Percentiles rank a stretch among this genome's conserved stretches.
Conservation (phyloP, 1,140 invertebrate genomes). For the Dryas iulia region DNA sequence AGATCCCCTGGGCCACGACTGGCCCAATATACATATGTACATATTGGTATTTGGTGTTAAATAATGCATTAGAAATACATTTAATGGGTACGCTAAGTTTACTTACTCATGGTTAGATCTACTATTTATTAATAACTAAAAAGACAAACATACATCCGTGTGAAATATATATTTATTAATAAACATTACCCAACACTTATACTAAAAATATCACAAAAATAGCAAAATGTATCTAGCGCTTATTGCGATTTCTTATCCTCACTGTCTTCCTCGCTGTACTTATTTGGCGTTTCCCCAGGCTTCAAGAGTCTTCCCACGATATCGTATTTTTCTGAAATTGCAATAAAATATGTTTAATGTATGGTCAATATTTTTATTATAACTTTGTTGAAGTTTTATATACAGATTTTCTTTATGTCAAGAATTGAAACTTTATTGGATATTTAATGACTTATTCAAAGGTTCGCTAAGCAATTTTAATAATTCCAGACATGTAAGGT, state of each 20-base stretch:
- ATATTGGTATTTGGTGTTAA: too few species aligned
- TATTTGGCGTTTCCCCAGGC: slow-evolving; percentile 62
- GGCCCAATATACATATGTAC: too few species aligned
- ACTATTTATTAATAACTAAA: too few species aligned
- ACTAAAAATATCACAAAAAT: slow-evolving; percentile 29
- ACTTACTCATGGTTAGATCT: too few species aligned
- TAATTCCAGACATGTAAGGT: too few species aligned
- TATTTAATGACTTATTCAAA: too few species aligned
- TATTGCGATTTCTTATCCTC: slow-evolving; percentile 68
- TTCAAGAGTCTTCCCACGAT: slow-evolving; percentile 66
- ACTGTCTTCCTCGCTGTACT: slow-evolving; percentile 52
- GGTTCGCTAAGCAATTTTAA: too few species aligned
- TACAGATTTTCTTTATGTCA: neutral
- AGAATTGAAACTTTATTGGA: neutral
- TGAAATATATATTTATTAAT: slow-evolving; percentile 26
- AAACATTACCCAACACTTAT: slow-evolving; percentile 37
- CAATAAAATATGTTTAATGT: neutral
- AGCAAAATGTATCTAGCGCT: slow-evolving; percentile 27
- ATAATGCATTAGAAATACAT: too few species aligned
- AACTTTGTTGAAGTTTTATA: neutral
- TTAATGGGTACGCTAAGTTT: too few species aligned
- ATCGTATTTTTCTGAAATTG: slow-evolving; percentile 71
- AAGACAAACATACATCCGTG: neutral
- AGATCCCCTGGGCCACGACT: too few species aligned
- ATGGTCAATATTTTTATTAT: neutral